Base-by-base conservation (phyloP, 2,888 invertebrate species). In the Mythimna lalbum region DNA sequence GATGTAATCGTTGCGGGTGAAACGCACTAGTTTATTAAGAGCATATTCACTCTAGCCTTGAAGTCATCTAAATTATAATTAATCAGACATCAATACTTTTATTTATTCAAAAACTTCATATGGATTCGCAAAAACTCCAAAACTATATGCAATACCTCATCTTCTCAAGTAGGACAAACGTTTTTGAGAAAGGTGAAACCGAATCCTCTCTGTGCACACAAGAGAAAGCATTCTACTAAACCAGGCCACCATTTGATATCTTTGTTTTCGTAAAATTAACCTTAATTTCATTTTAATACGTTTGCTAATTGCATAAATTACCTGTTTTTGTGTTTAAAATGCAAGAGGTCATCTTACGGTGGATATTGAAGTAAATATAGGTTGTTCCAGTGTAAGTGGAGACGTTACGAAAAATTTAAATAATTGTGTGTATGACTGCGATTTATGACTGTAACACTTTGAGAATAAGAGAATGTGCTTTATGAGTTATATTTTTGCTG, bases 251-350 rank as follows among this genome's bases (percentile, higher is more conserved):
- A 10, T 75, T 70, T 63, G 71, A 72, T 67, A 69, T 75, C 73
- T 80, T 78, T 53, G 56, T 81, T 77, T 80, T 75, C 27, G 60
- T 65, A 72, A 75, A 77, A 78, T 80, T 83, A 76, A 81, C 83
- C 79, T 81, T 77, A 73, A 83, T 83, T 76, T 60, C 9, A 47
- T 70, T 71, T 73, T 63, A 78, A 85, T 77, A 73, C 14, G 53
- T 68, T 73, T 52, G 63, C 50, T 63, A 69, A 65, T 43, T 74
- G 39, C 68, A 77, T 83, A 77, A 76, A 63, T 76, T 67, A 67
- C 36, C 43, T 23, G 31, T 55, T 61, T 74, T 50, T 55, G 57
- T 47, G 50, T 62, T 76, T 71, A 68, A 76, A 80, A 76, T 76
- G 60, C 60, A 60, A 70, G 68, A 70, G 65, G 21, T 75, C 76